These are phyloP conservation scores for Triplophysa bombifrons DNA, from an alignment of 2,797 vertebrate species.

Conservation along the genomic window DNA sequence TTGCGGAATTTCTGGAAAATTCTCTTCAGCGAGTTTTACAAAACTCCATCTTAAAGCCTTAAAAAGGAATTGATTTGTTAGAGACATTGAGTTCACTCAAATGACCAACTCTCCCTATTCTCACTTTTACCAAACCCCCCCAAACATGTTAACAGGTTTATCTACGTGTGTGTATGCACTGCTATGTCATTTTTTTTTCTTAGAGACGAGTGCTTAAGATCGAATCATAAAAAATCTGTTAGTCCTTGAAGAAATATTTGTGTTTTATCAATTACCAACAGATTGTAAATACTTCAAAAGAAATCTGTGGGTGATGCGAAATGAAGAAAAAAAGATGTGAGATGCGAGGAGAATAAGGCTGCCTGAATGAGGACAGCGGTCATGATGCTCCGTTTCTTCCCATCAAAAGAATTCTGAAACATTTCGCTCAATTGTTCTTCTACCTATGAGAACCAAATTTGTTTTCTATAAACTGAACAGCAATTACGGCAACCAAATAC, in stretches of 20 bases:
- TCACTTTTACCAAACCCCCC: conserved; percentile 43
- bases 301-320: conserved; percentile 40
- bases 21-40: conserved; percentile 67
- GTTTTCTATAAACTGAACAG: conserved; percentile 4
- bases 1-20: conserved; percentile 61
- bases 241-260: conserved; percentile 57
- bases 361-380: conserved; percentile 18
- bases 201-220: conserved; percentile 55
- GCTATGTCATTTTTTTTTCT: conserved; percentile 57
- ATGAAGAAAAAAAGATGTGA: conserved; percentile 18
- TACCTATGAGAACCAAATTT: background rate
- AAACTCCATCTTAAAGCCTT: conserved; percentile 62
- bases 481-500: conserved; percentile 38
- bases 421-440: conserved; percentile 16
- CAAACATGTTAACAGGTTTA: background rate
- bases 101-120: conserved; percentile 31
- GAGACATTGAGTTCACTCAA: background rate
- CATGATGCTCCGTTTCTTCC: conserved; percentile 10
- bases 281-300: conserved; percentile 58
- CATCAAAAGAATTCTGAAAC: conserved; percentile 27
- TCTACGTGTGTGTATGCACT: conserved; percentile 34
- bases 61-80: background rate
- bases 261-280: conserved; percentile 53
- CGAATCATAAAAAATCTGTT: conserved; percentile 43
- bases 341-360: background rate